Evolutionary conservation across 2,888 invertebrate species (phyloP).

Genomic region (Melinaea menophilus): DNA sequence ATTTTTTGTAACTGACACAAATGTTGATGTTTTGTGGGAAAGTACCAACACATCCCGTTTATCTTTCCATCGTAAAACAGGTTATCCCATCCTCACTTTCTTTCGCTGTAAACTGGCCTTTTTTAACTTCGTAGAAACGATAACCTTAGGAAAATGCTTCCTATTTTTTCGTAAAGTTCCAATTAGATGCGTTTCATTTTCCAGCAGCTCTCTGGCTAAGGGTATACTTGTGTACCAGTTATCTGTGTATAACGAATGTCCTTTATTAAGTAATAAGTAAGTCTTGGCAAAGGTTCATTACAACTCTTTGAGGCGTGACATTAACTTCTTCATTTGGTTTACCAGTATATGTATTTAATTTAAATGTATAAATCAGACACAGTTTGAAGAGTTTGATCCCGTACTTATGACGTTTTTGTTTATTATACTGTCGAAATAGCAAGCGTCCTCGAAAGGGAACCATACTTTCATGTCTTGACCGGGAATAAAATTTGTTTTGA

Average conservation of each 20-base stretch:
- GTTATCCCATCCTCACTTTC: slow-evolving; percentile 30
- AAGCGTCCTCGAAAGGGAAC: slow-evolving; percentile 40
- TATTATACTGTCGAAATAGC: slow-evolving; percentile 38
- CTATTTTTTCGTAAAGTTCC: slow-evolving; percentile 32
- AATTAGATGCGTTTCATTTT: slow-evolving; percentile 36
- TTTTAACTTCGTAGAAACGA: slow-evolving; percentile 30
- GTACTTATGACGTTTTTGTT: slow-evolving; percentile 37
- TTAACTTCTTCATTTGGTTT: slow-evolving; percentile 37
- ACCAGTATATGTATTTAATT: too few relatives aligned
- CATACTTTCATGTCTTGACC: slow-evolving; percentile 36
- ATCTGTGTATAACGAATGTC: slow-evolving; percentile 33
- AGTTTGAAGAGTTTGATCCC: slow-evolving; percentile 38
- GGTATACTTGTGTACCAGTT: slow-evolving; percentile 40
- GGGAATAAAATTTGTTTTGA: slow-evolving; percentile 31
- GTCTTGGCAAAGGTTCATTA: slow-evolving; percentile 38
- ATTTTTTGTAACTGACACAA: slow-evolving; percentile 19
- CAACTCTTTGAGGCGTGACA: slow-evolving; percentile 37
- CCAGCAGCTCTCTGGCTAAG: slow-evolving; percentile 34
- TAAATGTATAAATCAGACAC: slow-evolving; percentile 26
- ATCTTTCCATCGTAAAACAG: slow-evolving; percentile 31
- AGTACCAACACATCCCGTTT: slow-evolving; percentile 31
- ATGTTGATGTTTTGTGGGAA: slow-evolving; percentile 27
- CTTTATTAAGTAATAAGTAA: slow-evolving; percentile 39
- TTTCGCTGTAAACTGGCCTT: slow-evolving; percentile 30
- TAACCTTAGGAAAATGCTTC: slow-evolving; percentile 27